Evolutionary conservation across 1,140 invertebrate genomes (phyloP), one percentile per base, ranked within the genome.

Genomic region (Penaeus vannamei): DNA sequence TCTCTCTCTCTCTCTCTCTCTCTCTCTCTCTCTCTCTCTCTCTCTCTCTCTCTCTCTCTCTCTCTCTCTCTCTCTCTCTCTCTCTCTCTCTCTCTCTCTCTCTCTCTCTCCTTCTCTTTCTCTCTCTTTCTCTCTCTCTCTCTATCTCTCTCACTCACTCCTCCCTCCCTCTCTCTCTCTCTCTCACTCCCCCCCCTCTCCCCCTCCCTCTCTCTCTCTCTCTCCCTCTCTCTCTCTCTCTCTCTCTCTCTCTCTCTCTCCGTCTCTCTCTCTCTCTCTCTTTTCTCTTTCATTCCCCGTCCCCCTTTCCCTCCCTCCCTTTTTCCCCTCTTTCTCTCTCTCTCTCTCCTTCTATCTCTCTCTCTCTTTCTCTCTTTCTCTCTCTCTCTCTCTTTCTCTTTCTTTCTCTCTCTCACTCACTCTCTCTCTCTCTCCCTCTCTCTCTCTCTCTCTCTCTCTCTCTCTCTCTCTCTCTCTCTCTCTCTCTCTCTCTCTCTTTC

Each of bases 241-340:
- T 42, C 77, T 80, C 77, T 80, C 77, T 80, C 77, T 80, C 77
- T 79, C 77, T 79, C 77, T 79, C 80, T 61, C 80, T 53, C 80
- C n/a, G n/a, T 82, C 46, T 46, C 20, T 80, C 17, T n/a, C 26
- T 42, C n/a, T 22, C 22, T 32, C 29, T 42, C 10, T 80, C 32
- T 32, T n/a, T 42, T 53, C n/a, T 26, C 46, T 60, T 46, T 60
- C 46, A 60, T 32, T 60, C 46, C 59, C 8, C n/a, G n/a, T 82
- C 80, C 60, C 80, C 4, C 80, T 82, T 1, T 80, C 10, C 36
- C 77, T 80, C 29, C 20, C 19, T 42, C 77, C 36, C 8, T 80
- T 29, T 80, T n/a, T 80, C 29, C 29, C n/a, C 77, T 80, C 77
- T 42, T 29, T 80, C 77, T 80, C 77, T 80, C 77, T 80, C 77